phyloP scores from a whole-genome alignment of 2,797 vertebrate genomes.

The Rhinophrynus dorsalis region DNA sequence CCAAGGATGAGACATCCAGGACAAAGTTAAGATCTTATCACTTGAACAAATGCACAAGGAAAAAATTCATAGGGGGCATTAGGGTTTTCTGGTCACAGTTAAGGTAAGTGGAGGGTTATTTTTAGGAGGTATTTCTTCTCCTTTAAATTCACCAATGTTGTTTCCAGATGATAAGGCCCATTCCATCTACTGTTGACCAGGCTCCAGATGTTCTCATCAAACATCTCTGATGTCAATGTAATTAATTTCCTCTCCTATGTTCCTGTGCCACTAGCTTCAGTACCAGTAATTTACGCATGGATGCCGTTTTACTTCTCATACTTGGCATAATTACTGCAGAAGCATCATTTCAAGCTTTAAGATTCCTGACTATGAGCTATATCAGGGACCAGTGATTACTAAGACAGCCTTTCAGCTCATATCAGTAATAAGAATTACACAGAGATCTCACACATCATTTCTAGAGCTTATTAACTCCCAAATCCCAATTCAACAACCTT shows the following conservation, averaged over 20 bases:
- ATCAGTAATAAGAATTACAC: conserved; percentile 1
- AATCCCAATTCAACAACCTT: neutral
- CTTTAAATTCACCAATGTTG: too few relatives aligned
- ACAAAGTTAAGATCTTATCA: too few relatives aligned
- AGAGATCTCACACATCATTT: neutral
- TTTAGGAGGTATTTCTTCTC: too few relatives aligned
- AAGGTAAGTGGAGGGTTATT: too few relatives aligned
- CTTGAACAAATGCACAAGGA: too few relatives aligned
- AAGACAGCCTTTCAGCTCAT: neutral
- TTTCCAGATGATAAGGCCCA: too few relatives aligned
- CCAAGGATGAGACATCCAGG: too few relatives aligned
- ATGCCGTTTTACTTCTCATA: neutral
- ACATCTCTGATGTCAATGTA: neutral
- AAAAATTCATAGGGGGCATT: too few relatives aligned
- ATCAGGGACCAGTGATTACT: neutral
- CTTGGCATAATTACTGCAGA: conserved; percentile 1
- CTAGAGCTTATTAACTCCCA: neutral
- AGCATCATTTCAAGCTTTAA: neutral
- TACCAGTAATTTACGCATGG: neutral
- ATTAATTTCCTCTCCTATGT: neutral
- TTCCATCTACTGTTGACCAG: conserved; percentile 1
- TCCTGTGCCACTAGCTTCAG: neutral
- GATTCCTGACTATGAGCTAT: neutral
- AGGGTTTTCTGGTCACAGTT: too few relatives aligned
- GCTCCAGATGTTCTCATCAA: neutral